phyloP scores from a whole-genome alignment of 2,888 invertebrate genomes.

The Troides helena region DNA sequence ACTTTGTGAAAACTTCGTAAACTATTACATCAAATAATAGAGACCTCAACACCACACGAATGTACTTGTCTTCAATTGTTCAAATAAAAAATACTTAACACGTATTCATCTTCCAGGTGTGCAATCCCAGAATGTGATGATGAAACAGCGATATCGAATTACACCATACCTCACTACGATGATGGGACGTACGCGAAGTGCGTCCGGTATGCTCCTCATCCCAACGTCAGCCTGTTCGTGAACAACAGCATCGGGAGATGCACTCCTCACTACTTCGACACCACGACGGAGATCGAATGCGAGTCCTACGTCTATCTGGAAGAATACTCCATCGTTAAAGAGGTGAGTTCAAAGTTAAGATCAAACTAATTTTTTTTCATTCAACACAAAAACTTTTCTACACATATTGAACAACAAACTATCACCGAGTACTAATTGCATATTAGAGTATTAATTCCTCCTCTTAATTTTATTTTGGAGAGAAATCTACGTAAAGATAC shows the following conservation, averaged over 20 bases:
- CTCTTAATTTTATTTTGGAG: too few species aligned
- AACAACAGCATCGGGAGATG: slow-evolving; percentile 51
- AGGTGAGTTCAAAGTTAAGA: slow-evolving; percentile 46
- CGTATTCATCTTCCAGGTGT: slow-evolving; percentile 51
- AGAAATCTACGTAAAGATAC: too few species aligned
- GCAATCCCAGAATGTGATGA: slow-evolving; percentile 65
- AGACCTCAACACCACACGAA: too few species aligned
- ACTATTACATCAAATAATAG: too few species aligned
- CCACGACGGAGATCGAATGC: slow-evolving; percentile 57
- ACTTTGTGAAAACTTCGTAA: too few species aligned
- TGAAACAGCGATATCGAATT: slow-evolving; percentile 53
- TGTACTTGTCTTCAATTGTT: too few species aligned
- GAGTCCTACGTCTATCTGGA: slow-evolving; percentile 66
- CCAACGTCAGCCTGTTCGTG: slow-evolving; percentile 42
- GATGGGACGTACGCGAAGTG: slow-evolving; percentile 61
- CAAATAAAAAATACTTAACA: too few species aligned
- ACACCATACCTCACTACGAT: slow-evolving; percentile 60
- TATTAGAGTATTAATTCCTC: too few species aligned
- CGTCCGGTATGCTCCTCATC: slow-evolving; percentile 58
- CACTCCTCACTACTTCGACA: slow-evolving; percentile 60
- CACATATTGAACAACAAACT: too few species aligned
- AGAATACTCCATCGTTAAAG: slow-evolving; percentile 71
- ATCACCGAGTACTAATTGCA: too few species aligned
- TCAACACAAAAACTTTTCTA: too few species aligned
- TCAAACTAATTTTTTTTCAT: too few species aligned